phyloP scores from a whole-genome alignment of 2,797 vertebrate genomes.

The Hybognathus amarus region DNA sequence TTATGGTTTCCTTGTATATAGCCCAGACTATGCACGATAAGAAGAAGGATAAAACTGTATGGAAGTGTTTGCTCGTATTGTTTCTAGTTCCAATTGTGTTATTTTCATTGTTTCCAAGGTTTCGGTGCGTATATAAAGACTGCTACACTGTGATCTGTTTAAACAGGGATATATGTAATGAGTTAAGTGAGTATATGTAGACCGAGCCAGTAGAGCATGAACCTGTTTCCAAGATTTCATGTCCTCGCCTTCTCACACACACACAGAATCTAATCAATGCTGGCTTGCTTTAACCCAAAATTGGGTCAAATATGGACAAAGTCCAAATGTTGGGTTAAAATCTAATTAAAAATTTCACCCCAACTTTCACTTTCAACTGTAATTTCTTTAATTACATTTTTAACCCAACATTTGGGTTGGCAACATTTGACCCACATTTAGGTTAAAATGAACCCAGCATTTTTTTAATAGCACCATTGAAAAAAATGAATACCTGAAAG shows the following conservation, averaged over 20 bases:
- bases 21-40: neutral
- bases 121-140: neutral
- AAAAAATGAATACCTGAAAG: too few relatives aligned
- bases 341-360: too few relatives aligned
- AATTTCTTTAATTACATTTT: too few relatives aligned
- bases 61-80: neutral
- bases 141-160: neutral
- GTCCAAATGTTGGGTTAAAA: too few relatives aligned
- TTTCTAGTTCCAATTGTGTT: neutral
- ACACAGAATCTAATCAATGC: too few relatives aligned
- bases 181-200: slow-evolving; percentile 23
- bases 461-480: too few relatives aligned
- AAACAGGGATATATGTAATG: slow-evolving; percentile 14
- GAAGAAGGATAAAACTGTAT: neutral
- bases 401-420: too few relatives aligned
- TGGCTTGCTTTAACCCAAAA: too few relatives aligned
- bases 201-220: neutral
- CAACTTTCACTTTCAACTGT: too few relatives aligned
- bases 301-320: too few relatives aligned
- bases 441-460: too few relatives aligned
- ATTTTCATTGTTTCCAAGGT: neutral
- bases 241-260: neutral
- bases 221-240: slow-evolving; percentile 13
- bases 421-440: too few relatives aligned
- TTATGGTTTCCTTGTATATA: neutral